Evolutionary conservation across 1,140 invertebrate genomes (phyloP), one percentile per base, ranked within the genome.

Genomic region (Daktulosphaira vitifoliae): DNA sequence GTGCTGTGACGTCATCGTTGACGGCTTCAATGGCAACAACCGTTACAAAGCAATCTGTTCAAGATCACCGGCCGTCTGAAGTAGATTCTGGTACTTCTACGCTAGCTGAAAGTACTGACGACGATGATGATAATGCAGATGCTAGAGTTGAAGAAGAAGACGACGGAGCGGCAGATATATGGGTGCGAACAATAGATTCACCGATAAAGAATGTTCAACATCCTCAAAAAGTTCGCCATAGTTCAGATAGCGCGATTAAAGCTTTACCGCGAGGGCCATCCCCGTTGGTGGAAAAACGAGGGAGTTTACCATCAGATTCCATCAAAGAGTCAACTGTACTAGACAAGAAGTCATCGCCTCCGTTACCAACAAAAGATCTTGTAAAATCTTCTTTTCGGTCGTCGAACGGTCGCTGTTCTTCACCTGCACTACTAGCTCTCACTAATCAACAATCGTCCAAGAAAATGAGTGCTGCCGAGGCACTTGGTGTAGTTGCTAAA

Each of bases 401-500:
- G 2, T 6, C 37, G 15, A 23, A 15, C 11, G 44, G 48, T 1
- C 48, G 48, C 20, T 65, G 48, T 2, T 22, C 51, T 16, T 53
- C 65, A 2, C 65, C 65, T 22, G 44, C 26, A 2, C 18, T 38
- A 42, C 16, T 33, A 1, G 46, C 26, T 4, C 25, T 52, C 23
- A 50, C 20, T 37, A 33, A 4, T 11, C 1, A 15, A 20, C 22
- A 20, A 20, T 48, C 44, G 11, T 33, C 18, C 23, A 51, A 66
- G n/a, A 70, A 68, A 59, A 70, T 72, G 2, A 72, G 70, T 65
- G 71, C 71, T 11, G 71, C 71, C 2, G 71, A 72, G 66, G 71
- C 71, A 9, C 49, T 72, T 2, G 71, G 71, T 8, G 71, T 72
- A 6, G 67, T 72, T 13, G 70, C 71, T n/a, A 72, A 72, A 62